These are phyloP conservation scores for Lagocephalus sceleratus DNA, from an alignment of 2,797 vertebrate species.

Conservation along the genomic window DNA sequence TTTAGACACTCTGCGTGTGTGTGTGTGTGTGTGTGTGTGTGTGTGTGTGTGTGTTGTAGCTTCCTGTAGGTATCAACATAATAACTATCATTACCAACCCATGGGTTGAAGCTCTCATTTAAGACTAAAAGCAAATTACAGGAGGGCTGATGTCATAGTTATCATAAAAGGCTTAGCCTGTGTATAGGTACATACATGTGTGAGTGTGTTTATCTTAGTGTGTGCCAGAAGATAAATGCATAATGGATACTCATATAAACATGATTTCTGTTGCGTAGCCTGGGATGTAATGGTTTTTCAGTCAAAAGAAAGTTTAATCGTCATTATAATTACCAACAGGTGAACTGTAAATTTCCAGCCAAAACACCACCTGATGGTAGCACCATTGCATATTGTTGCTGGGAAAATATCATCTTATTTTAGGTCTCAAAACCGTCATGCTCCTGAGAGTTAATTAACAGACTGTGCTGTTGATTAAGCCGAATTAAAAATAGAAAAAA, in stretches of 20 bases:
- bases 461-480: slow-evolving; percentile 23
- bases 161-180: no score
- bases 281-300: no score
- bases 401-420: slow-evolving; percentile 21
- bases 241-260: slow-evolving; percentile 20
- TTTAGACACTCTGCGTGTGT: neutral
- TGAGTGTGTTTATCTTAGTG: slow-evolving; percentile 1
- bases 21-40: slow-evolving; percentile 9
- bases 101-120: slow-evolving; percentile 49
- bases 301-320: slow-evolving; percentile 53
- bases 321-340: slow-evolving; percentile 69
- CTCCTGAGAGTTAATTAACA: slow-evolving; percentile 21
- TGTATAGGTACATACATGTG: neutral
- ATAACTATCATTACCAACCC: slow-evolving; percentile 64
- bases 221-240: slow-evolving; percentile 8
- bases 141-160: no score
- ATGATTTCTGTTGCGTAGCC: neutral
- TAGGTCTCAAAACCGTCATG: slow-evolving; percentile 22
- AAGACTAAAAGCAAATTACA: slow-evolving; percentile 57
- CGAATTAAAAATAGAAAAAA: slow-evolving; percentile 27
- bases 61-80: slow-evolving; percentile 54
- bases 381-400: slow-evolving; percentile 7
- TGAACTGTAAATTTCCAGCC: slow-evolving; percentile 46
- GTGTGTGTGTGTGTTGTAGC: slow-evolving; percentile 20
- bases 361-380: slow-evolving; percentile 41